Percentiles rank a stretch among this genome's conserved stretches.
Evolutionary conservation across 1,140 invertebrate species (phyloP).

Genomic region (Meloidogyne floridensis): DNA sequence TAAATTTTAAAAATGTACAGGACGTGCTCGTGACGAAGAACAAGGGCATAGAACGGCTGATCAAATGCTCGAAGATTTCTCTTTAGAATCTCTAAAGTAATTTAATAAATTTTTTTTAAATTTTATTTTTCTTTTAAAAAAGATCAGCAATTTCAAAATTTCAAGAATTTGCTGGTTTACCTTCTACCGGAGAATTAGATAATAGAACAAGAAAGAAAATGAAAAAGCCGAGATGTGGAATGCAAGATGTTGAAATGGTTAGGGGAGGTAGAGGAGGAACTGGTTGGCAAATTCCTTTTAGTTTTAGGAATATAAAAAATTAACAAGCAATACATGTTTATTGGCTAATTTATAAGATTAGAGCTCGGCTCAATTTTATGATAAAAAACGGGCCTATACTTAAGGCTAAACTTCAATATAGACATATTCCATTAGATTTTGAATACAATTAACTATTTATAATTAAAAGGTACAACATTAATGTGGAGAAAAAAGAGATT

Average conservation of each 20-base stretch:
- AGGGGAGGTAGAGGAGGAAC: background rate
- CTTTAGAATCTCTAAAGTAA: background rate
- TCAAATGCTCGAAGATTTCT: background rate
- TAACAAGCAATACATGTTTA: no score
- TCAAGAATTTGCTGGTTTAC: conserved; percentile 62
- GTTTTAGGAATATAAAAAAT: no score
- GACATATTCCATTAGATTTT: no score
- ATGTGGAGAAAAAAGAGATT: conserved; percentile 60
- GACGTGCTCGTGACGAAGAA: background rate
- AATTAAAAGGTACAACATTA: conserved; percentile 15
- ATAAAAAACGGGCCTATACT: no score
- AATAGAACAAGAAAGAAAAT: conserved; percentile 58
- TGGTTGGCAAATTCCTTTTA: background rate
- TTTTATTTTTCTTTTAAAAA: background rate
- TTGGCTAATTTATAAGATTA: no score
- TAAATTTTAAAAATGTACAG: background rate
- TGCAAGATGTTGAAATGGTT: conserved; percentile 53
- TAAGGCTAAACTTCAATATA: no score
- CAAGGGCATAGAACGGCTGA: background rate
- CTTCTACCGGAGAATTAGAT: conserved; percentile 57
- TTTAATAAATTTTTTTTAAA: background rate
- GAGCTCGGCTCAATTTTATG: no score
- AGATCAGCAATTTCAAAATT: conserved; percentile 52
- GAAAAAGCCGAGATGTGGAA: conserved; percentile 61
- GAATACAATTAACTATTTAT: no score